Evolutionary conservation across 2,113 vertebrate genomes (phyloP), one percentile per base, ranked within the genome.

Genomic region (Actenoides lindsayi): DNA sequence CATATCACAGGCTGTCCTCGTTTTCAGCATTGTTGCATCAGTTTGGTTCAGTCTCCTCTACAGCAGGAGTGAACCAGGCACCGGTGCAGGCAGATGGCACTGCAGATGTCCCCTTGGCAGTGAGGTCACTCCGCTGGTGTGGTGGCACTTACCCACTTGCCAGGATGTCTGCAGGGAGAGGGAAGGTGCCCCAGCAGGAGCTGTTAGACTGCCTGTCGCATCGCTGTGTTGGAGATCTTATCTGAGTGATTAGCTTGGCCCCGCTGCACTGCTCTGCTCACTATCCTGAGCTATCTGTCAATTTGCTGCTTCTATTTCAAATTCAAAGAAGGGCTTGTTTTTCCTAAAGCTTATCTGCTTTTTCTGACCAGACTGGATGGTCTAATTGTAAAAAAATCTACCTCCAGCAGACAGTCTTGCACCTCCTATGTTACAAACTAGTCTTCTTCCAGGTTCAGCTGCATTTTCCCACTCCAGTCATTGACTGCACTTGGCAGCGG

Each of bases 241-340:
- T 96, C 96, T 94, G 28, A 8, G 67, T 11, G 85, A 96, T 95
- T 83, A 97, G 83, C 79, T 15, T 33, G 77, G 83, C 81, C 85
- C 82, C 50, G 24, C 44, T n/a, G 28, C 6, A 3, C 48, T 16
- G 33, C 23, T 56, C 84, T 57, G 57, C 15, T 93, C 70, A 15
- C 89, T 80, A 12, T 54, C 90, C 89, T 46, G 16, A 93, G 64
- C 79, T 70, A 88, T 88, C 93, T 90, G 91, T 63, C 91, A 86
- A 51, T 90, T 90, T 92, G 91, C 94, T 87, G 31, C 80, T 79
- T 95, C 90, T 90, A 86, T 92, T 97, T 94, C 91, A 94, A 70
- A 94, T 92, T 95, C 93, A 92, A 75, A 90, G 65, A 59, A 74
- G 68, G 73, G 21, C 68, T 92, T 97, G 91, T 95, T 97, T 94